Evolutionary conservation across 2,797 vertebrate genomes (phyloP), one percentile per base, ranked within the genome.

Genomic region (Hephaestus fuliginosus): DNA sequence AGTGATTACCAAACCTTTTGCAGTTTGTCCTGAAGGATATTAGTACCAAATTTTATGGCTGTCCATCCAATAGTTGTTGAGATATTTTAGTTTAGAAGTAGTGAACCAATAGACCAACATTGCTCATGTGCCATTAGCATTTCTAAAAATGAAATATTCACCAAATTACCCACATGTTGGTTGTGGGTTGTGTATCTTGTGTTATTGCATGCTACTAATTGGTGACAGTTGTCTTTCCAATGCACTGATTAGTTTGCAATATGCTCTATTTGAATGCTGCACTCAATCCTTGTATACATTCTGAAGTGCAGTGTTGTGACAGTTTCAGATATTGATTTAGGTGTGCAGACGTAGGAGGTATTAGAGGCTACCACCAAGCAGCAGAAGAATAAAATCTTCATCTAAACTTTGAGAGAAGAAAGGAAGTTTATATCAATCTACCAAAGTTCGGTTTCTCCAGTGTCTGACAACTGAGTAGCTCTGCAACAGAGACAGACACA

Each of bases 121-220:
- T 39, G 18, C 22, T 33, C 6, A 33, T 33, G 33, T 3, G 33
- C 33, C 33, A 33, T 33, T 33, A 33, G 33, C 33, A 33, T 33
- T 3, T 3, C 33, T 33, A 33, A 33, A 33, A 33, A 33, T 6
- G 6, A 33, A 33, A 3, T 33, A 3, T 33, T 33, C 6, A 3
- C 3, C 33, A 33, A 33, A 33, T 33, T 33, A 33, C 15, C 25
- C 22, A 44, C 36, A 44, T 60, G 8, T 44, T 43, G 22, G 18
- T 0, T 0, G 5, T 55, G 7, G 28, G 48, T 25, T n/a, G 44
- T 70, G 36, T 15, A 20, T 13, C 57, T 52, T 17, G 4, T 28
- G 25, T 48, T 33, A 68, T 63, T 39, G 18, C 22, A 65, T 7
- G 39, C 52, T 70, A 58, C 53, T 41, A 55, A 64, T 44, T 76